These are phyloP conservation scores for Keiferia lycopersicella DNA, from an alignment of 2,888 invertebrate genomes.

Conservation along the genomic window DNA sequence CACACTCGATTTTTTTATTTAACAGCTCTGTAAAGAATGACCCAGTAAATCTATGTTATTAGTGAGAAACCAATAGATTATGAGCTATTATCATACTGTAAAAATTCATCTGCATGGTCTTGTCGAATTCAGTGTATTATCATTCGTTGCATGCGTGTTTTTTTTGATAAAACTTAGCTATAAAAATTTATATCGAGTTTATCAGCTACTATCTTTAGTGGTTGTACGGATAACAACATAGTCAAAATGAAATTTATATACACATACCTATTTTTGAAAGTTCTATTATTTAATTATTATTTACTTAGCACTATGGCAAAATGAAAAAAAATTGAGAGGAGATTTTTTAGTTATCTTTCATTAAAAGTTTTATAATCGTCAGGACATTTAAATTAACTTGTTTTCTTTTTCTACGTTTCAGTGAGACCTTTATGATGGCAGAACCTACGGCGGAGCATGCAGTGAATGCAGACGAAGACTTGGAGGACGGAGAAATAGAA, in stretches of 20 bases:
- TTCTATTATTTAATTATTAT: no score
- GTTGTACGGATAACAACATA: background rate
- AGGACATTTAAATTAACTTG: background rate
- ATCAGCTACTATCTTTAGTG: background rate
- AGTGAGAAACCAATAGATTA: no score
- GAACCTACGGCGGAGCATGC: constrained; percentile 54
- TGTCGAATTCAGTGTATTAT: background rate
- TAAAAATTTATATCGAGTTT: background rate
- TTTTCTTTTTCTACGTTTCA: constrained; percentile 56
- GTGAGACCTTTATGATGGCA: constrained; percentile 62
- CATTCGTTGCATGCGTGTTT: background rate
- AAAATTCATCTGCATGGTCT: no score
- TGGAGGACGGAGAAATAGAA: constrained; percentile 94
- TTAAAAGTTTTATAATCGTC: no score
- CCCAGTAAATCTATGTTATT: no score
- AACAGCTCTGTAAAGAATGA: no score
- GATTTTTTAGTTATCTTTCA: no score
- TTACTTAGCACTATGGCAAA: no score
- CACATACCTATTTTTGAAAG: no score
- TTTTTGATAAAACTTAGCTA: background rate
- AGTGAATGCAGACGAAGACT: constrained; percentile 75
- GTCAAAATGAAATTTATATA: background rate
- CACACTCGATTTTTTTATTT: no score
- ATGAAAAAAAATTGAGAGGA: no score
- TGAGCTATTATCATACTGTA: background rate